Evolutionary conservation across 2,797 vertebrate species (phyloP), one percentile per base, ranked within the genome.

Genomic region (Lepus oiostolus): DNA sequence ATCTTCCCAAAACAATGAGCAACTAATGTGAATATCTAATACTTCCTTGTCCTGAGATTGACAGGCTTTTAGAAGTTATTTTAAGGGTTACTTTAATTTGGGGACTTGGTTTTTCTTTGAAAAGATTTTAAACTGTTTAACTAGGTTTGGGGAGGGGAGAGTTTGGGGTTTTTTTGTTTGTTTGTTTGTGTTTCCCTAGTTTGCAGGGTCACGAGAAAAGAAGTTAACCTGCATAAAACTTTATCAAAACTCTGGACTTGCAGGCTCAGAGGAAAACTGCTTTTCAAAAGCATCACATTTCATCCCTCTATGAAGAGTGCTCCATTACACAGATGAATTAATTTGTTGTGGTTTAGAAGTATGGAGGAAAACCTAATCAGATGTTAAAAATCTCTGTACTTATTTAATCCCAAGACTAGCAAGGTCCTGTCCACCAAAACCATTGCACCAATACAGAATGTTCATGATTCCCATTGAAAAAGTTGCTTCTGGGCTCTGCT

Each of bases 21-120:
- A 81, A 8, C 22, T 75, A 30, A 67, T 60, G 0, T 86, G 7
- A 65, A 85, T 7, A 90, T 62, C 47, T 70, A 72, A 75, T 81
- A 71, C 24, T 89, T 75, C 90, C 42, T 91, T 50, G 3, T 68
- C 35, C 67, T 81, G 67, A 75, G 7, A 90, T 83, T 70, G 30
- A 76, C 35, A 74, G 11, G 35, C 10, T 70, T 79, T 89, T 67
- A 65, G 4, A 87, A 67, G 63, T 47, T 79, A 80, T 62, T 84
- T 90, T 96, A 88, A 87, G 62, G 1, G 38, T 91, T 68, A 60
- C 58, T 93, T 79, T 92, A 85, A 90, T 42, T 85, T 83, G 12
- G 30, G 2, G 10, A 22, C 8, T 94, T 87, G n/a, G 80, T 22
- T 85, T 95, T 81, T 84, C 63, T 60, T 67, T 62, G 52, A 63